These are phyloP conservation scores for Chrysaora quinquecirrha DNA, from an alignment of 30 jellyfish, hydroid and myxozoan species.

Conservation along the genomic window DNA sequence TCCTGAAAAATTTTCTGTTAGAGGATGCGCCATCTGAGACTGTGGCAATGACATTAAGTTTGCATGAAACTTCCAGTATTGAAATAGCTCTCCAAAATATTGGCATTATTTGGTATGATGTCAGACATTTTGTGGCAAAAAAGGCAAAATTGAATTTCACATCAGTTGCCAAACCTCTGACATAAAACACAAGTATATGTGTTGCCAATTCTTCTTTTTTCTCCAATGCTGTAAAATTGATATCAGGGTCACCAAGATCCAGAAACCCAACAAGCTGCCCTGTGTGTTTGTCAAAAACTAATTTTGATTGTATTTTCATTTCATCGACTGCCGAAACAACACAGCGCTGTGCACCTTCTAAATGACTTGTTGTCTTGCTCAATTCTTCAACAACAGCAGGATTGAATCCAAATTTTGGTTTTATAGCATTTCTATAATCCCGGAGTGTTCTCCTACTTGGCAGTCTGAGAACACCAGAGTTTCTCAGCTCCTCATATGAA, in stretches of 20 bases:
- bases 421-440: constrained; percentile 32
- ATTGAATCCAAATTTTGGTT: constrained; percentile 29
- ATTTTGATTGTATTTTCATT: constrained; percentile 11
- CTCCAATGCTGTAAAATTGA: constrained; percentile 10
- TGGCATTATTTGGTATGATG: constrained; percentile 29
- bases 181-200: constrained; percentile 25
- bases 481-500: too few relatives aligned
- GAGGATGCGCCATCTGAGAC: constrained; percentile 35
- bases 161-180: constrained; percentile 50
- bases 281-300: constrained; percentile 46
- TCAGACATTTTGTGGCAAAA: constrained; percentile 5
- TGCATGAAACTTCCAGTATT: constrained; percentile 17
- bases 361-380: too few relatives aligned
- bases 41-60: constrained; percentile 16
- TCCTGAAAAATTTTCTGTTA: too few relatives aligned
- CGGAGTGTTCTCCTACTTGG: too few relatives aligned
- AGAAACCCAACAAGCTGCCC: constrained; percentile 45
- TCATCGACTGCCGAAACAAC: constrained; percentile 32
- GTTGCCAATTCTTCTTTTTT: constrained; percentile 26
- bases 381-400: constrained; percentile 26
- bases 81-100: constrained; percentile 32
- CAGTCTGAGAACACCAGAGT: too few relatives aligned
- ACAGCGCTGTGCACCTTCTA: constrained; percentile 15
- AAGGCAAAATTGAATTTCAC: constrained; percentile 19
- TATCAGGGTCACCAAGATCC: constrained; percentile 58